Conservation (phyloP, 2,888 invertebrate genomes). For the Campopleginae sp. region DNA sequence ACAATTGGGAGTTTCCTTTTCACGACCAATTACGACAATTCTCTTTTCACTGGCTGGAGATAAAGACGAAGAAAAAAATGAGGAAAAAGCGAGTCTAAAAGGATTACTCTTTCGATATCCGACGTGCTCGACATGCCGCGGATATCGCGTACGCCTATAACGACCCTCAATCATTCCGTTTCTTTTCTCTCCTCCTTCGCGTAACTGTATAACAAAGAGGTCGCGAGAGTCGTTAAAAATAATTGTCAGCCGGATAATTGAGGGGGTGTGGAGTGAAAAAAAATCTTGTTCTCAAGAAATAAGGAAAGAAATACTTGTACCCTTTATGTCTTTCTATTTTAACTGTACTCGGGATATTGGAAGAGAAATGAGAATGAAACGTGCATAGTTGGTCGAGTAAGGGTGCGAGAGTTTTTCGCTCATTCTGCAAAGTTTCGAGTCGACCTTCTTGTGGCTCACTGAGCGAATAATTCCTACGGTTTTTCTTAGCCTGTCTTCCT, state of each 20-base stretch:
- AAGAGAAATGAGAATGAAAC: constrained; percentile 26
- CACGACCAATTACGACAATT: neutral
- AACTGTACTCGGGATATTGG: constrained; percentile 11
- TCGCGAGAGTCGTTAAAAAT: constrained; percentile 82
- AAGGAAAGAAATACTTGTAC: constrained; percentile 43
- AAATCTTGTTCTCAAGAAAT: constrained; percentile 34
- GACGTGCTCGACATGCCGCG: constrained; percentile 31
- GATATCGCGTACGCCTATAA: constrained; percentile 25
- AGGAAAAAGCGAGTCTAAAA: constrained; percentile 57
- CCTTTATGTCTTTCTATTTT: constrained; percentile 11
- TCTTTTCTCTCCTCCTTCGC: constrained; percentile 47
- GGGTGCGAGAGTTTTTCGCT: constrained; percentile 27
- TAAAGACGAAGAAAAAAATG: constrained; percentile 11
- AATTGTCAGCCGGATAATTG: constrained; percentile 83
- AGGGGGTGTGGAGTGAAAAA: constrained; percentile 74
- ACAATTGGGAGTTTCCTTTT: constrained; percentile 12
- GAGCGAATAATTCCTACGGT: constrained; percentile 72
- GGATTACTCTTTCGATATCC: constrained; percentile 60
- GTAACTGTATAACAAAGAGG: constrained; percentile 75
- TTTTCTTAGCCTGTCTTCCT: constrained; percentile 68
- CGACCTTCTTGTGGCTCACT: constrained; percentile 47
- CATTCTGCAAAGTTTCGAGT: constrained; percentile 51
- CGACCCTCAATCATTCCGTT: constrained; percentile 36
- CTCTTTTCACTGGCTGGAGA: neutral
- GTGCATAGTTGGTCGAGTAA: neutral